Base-by-base conservation (phyloP, 2,113 vertebrate species). In the Phrynosoma platyrhinos region DNA sequence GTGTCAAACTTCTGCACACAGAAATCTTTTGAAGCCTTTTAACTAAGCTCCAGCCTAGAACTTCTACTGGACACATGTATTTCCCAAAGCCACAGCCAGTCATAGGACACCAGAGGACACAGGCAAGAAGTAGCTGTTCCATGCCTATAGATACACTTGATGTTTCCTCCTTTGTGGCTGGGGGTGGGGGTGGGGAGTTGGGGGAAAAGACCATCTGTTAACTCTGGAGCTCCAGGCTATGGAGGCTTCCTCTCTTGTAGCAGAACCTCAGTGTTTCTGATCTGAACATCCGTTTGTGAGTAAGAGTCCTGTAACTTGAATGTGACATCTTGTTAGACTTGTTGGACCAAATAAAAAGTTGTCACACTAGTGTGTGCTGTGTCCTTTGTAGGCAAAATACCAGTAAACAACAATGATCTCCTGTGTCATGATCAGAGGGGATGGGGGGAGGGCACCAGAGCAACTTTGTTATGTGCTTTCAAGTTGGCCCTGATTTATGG, bases 321-420 rank as follows among this genome's bases (percentile, higher is more conserved):
- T 72, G 71, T 83, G 21, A 53, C 30, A 69, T 18, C 66, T 69
- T 71, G 69, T 20, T 72, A n/a, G 21, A 53, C 5, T 53, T 83
- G 68, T 72, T 71, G 82, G 82, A 55, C 82, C 82, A 83, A 83
- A 83, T 83, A 83, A 83, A 83, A 32, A 71, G 18, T 20, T 83
- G 82, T 6, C 12, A 55, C 52, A 23, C 30, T 32, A 9, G 1
- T 9, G 8, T 47, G 14, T 55, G 68, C 20, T 53, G 21, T 55
- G 68, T 53, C 47, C 20, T 83, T 72, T 83, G 20, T 72, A 4
- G 12, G 0, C 8, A 52, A 42, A 27, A 32, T 23, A 32, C 36
- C 16, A 25, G 55, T 5, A 9, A 9, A 25, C 64, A 47, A 40
- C 30, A 2, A 18, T 30, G 47, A 47, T 4, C 47, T 47, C 47